Evolutionary conservation across 2,797 vertebrate species (phyloP).

Genomic region (Cichlasoma orientale): DNA sequence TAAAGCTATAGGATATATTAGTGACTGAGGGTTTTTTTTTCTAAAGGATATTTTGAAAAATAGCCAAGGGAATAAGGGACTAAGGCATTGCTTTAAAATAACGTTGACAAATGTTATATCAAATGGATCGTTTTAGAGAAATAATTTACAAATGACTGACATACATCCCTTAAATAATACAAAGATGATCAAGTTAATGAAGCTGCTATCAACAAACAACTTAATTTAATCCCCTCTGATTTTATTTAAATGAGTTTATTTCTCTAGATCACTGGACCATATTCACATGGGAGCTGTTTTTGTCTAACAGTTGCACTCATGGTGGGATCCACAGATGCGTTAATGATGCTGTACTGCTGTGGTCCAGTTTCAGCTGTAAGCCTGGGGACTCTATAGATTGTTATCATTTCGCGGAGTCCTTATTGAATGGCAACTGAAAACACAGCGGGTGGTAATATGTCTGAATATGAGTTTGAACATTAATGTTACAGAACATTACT

Average conservation of each 20-base stretch:
- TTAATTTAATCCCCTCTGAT: background rate
- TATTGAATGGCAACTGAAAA: background rate
- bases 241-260: background rate
- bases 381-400: too few relatives aligned
- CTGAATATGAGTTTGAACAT: background rate
- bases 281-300: too few relatives aligned
- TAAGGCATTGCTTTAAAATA: background rate
- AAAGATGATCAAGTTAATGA: background rate
- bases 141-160: background rate
- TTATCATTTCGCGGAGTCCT: too few relatives aligned
- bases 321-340: too few relatives aligned
- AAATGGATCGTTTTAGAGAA: background rate
- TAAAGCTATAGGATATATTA: background rate
- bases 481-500: background rate
- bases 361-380: too few relatives aligned
- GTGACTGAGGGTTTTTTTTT: background rate
- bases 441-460: background rate
- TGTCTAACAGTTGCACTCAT: too few relatives aligned
- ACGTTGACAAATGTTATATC: background rate
- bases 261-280: too few relatives aligned
- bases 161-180: background rate
- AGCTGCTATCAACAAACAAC: background rate
- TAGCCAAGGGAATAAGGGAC: background rate
- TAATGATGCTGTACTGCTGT: too few relatives aligned
- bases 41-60: too few relatives aligned